phyloP scores from a whole-genome alignment of 2,113 vertebrate genomes.

The Henicopernis longicauda region DNA sequence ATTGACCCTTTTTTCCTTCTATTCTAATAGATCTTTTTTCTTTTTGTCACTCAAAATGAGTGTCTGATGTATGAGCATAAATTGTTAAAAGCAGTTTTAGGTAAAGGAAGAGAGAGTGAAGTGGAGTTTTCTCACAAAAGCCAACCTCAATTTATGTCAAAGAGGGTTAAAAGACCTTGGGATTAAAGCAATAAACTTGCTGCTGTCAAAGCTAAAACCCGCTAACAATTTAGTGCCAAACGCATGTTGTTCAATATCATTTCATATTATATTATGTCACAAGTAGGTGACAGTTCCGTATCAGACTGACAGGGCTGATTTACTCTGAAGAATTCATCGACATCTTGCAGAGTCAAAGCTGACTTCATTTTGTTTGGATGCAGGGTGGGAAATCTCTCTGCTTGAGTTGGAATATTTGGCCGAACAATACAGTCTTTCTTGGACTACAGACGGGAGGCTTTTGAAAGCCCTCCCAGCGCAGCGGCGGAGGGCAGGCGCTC shows the following conservation, averaged over 20 bases:
- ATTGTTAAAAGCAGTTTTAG: slow-evolving; percentile 91
- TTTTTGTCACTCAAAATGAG: slow-evolving; percentile 85
- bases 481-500: not conserved
- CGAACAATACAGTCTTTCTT: not conserved
- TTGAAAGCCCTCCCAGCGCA: not conserved
- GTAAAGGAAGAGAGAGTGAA: slow-evolving; percentile 84
- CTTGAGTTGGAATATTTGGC: slow-evolving; percentile 29
- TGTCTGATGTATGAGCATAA: slow-evolving; percentile 80
- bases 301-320: slow-evolving; percentile 95
- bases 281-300: slow-evolving; percentile 87
- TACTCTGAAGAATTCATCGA: slow-evolving; percentile 91
- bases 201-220: slow-evolving; percentile 95
- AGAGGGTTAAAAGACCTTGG: slow-evolving; percentile 94
- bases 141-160: slow-evolving; percentile 99
- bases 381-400: slow-evolving; percentile 77
- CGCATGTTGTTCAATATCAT: slow-evolving; percentile 96
- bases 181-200: slow-evolving; percentile 98
- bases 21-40: slow-evolving; percentile 74
- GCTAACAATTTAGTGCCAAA: slow-evolving; percentile 99
- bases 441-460: not conserved
- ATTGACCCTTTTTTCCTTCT: slow-evolving; percentile 73
- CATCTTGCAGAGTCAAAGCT: slow-evolving; percentile 84
- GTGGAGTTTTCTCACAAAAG: slow-evolving; percentile 85
- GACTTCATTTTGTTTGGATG: slow-evolving; percentile 82
- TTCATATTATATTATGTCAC: slow-evolving; percentile 96